Base-by-base conservation (phyloP, 2,797 vertebrate species). In the Podarcis siculus region DNA sequence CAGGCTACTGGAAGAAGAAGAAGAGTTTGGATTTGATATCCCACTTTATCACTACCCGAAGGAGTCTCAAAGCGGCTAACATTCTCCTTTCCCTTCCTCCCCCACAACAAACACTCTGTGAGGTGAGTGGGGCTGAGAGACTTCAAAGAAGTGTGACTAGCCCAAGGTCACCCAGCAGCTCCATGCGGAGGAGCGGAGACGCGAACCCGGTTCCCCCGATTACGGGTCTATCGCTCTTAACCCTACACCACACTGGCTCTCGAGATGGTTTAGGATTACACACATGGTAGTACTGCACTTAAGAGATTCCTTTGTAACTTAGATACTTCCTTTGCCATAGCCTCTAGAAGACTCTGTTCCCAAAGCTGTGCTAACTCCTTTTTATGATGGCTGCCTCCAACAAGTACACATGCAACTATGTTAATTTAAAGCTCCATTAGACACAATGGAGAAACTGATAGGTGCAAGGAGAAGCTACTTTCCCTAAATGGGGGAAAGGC, bases 351-450 rank as follows among this genome's bases (percentile, higher is more conserved):
- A 92, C 71, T 86, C 7, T 80, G 1, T 79, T 91, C 61, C 69
- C 49, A 2, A 17, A 85, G 90, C 84, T 86, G 87, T 77, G 39
- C 85, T 72, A 86, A 72, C 73, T 92, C 64, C 71, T 86, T 83
- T 72, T 39, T 61, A 23, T 3, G 21, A 86, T 49, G 5, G 32
- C 49, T 85, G 76, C 32, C 88, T 30, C 39, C 30, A 84, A 73
- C 79, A 83, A 82, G 4, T 83, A 91, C 94, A 91, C 89, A 91
- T 91, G 92, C 69, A 80, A 71, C 27, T 7, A 4, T 35, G 72
- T 90, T 94, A 79, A 92, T 87, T 88, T 91, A 89, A 93, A 88
- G 73, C 69, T 83, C 30, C 45, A 77, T 92, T 85, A 89, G 39
- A 86, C 5, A 89, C 85, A 93, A 89, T 2, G 8, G 30, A 58